These are phyloP conservation scores for Phalacrocorax pelagicus DNA, from an alignment of 2,113 vertebrate genomes.

Conservation along the genomic window DNA sequence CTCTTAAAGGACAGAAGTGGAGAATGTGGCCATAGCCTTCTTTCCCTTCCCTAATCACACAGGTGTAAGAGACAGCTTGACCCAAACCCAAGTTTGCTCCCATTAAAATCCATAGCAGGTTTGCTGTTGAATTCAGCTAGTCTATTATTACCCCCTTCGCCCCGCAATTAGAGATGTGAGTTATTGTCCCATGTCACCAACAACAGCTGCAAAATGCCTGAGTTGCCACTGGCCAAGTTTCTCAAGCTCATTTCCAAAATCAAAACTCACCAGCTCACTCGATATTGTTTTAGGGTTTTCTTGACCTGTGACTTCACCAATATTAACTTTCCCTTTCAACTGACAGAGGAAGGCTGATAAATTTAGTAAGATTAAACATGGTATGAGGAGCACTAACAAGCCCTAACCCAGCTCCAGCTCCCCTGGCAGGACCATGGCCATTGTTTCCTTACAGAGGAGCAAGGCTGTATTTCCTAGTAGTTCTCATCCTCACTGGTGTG, in stretches of 20 bases:
- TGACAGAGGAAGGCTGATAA: not conserved
- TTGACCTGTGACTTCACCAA: not conserved
- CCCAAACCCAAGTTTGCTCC: not conserved
- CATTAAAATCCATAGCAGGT: not conserved
- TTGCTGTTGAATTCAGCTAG: not conserved
- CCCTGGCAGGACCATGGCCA: not conserved
- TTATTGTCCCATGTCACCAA: not conserved
- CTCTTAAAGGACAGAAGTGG: not conserved
- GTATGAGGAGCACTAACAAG: not conserved
- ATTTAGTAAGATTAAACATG: not conserved
- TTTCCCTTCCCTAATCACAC: not conserved
- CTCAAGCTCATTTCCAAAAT: not conserved
- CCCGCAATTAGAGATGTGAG: rapidly evolving
- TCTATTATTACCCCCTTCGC: not conserved
- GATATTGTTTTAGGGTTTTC: not conserved
- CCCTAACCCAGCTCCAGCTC: not conserved
- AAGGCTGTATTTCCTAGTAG: not conserved
- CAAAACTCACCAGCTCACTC: not conserved
- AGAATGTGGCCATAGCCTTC: not conserved
- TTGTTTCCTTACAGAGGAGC: rapidly evolving
- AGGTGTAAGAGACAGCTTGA: not conserved
- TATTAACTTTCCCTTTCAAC: not conserved
- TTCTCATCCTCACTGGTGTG: not conserved
- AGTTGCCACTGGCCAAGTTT: not conserved
- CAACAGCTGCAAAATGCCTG: not conserved